Percentiles rank a stretch among this genome's conserved stretches.
phyloP scores from a whole-genome alignment of 1,140 invertebrate genomes.

The Tribolium madens region DNA sequence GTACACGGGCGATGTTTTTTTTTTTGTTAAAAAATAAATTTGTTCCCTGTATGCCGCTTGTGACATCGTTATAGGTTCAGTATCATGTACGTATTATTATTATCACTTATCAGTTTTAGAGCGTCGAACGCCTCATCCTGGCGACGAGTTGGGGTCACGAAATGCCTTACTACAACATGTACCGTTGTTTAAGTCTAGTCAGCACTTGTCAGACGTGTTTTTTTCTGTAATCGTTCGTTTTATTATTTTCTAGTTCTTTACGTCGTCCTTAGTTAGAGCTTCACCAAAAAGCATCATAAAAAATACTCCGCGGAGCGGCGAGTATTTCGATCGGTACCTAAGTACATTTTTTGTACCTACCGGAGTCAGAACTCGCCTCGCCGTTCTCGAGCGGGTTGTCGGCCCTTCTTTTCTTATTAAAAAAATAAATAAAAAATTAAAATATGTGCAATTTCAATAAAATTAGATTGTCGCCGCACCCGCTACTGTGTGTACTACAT shows the following conservation, averaged over 20 bases:
- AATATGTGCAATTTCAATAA: conserved; percentile 49
- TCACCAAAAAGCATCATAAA: conserved; percentile 27
- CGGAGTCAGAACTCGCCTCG: conserved; percentile 5
- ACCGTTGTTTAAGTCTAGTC: conserved; percentile 60
- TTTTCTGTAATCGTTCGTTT: conserved; percentile 58
- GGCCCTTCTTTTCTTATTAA: conserved; percentile 40
- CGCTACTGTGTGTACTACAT: conserved; percentile 49
- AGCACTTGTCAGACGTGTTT: conserved; percentile 57
- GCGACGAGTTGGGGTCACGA: conserved; percentile 59
- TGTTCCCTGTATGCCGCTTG: conserved; percentile 44
- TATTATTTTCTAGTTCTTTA: conserved; percentile 55
- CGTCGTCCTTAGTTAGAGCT: conserved; percentile 48
- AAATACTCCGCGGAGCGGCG: conserved; percentile 34
- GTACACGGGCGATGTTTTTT: conserved; percentile 40
- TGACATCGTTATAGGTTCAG: conserved; percentile 41
- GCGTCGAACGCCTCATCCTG: conserved; percentile 52
- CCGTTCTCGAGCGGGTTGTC: conserved; percentile 34
- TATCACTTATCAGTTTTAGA: conserved; percentile 41
- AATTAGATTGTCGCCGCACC: conserved; percentile 51
- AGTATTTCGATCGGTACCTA: conserved; percentile 14
- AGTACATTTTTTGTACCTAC: conserved; percentile 14
- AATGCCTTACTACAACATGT: conserved; percentile 62
- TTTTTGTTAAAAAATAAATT: conserved; percentile 2
- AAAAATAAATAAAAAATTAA: too few species aligned
- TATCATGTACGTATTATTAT: conserved; percentile 46